Evolutionary conservation across 2,797 vertebrate species (phyloP).

Genomic region (Galaxias olidus): DNA sequence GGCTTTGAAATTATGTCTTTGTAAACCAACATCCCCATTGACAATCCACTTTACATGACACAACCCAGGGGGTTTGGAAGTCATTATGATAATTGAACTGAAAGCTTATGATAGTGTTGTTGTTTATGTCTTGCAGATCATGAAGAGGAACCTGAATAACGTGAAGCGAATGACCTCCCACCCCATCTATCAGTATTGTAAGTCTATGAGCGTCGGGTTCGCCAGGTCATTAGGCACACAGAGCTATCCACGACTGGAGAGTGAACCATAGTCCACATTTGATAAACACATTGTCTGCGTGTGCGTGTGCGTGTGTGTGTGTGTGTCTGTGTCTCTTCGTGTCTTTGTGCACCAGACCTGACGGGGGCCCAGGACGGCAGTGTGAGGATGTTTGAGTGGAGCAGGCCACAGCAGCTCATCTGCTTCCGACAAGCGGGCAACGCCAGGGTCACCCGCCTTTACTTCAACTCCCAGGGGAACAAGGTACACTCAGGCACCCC

Average conservation of each 20-base stretch:
- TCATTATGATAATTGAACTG: neutral
- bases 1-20: too few relatives aligned
- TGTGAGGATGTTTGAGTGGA: constrained; percentile 98
- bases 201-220: constrained; percentile 64
- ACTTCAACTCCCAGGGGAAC: constrained; percentile 98
- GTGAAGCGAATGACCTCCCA: constrained; percentile 98
- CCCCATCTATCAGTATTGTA: constrained; percentile 96
- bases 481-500: constrained; percentile 75
- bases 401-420: constrained; percentile 92
- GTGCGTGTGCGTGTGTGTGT: constrained; percentile 22
- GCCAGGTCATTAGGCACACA: neutral
- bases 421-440: constrained; percentile 98
- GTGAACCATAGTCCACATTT: too few relatives aligned
- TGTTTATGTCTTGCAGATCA: constrained; percentile 76
- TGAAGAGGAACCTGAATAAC: constrained; percentile 97
- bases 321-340: constrained; percentile 35
- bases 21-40: neutral
- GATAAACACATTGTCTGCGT: neutral
- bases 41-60: too few relatives aligned
- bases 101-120: neutral
- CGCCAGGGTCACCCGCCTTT: constrained; percentile 92
- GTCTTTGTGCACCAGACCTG: constrained; percentile 78
- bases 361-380: constrained; percentile 98
- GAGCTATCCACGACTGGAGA: neutral
- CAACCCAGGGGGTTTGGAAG: too few relatives aligned